Evolutionary conservation across 2,113 vertebrate genomes (phyloP), one percentile per base, ranked within the genome.

Genomic region (Sarotherodon lohbergeri): DNA sequence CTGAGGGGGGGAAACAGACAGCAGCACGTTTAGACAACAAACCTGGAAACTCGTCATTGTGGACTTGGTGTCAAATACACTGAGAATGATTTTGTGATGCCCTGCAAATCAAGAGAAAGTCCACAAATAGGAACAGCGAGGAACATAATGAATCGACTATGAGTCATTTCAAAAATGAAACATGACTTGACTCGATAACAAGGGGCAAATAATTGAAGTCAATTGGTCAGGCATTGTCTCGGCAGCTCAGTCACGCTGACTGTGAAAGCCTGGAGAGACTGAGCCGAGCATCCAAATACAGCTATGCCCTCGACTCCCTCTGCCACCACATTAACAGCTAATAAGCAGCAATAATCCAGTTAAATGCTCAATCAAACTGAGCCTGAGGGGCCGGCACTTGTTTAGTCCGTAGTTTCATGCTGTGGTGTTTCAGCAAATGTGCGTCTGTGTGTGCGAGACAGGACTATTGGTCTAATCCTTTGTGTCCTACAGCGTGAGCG

Each of bases 271-370:
- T 86, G 59, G 32, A 82, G 90, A 87, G 50, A 32, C 39, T 16
- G 86, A 84, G 76, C 52, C 10, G 36, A 86, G 86, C 78, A 82
- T 87, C 90, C 86, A 73, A 88, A 85, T 17, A 16, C 84, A 81
- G 57, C 68, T 19, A 61, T 90, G 90, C 86, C 89, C 90, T 90
- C 79, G 57, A 39, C 87, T 93, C 90, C 93, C 92, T 87, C 88
- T 92, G 91, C 92, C 90, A 90, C 86, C 92, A 93, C 89, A 95
- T 95, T 95, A 95, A 91, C 91, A 81, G 85, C 92, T 94, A 96
- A 95, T 94, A 94, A 95, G 92, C 93, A 92, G 94, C 87, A 92
- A 95, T 95, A 95, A 96, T 95, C 95, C 95, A 94, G 92, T 96
- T 94, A 95, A 93, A 95, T 93, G 93, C 94, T 94, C 93, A 90